Base-by-base conservation (phyloP, 2,888 invertebrate species). In the Neoitamus cyanurus region DNA sequence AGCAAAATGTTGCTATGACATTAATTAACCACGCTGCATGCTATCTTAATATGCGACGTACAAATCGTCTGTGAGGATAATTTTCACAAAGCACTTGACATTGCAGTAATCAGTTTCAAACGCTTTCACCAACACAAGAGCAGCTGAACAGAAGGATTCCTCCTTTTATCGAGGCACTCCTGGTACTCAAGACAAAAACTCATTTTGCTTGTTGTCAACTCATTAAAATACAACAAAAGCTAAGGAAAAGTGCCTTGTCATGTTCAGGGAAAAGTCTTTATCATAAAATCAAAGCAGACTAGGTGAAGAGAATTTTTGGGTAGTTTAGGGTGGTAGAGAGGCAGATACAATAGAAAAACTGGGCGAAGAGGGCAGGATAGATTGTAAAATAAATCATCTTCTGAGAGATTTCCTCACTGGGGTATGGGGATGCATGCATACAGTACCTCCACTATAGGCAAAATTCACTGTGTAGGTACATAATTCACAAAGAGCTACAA, bases 211-310 rank as follows among this genome's bases (percentile, higher is more conserved):
- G 42, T 75, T 46, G 75, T 75, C 75, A 75, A 75, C 75, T 75
- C 75, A 75, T 75, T 75, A 75, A 75, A 75, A 75, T 75, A 75
- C 75, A 75, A 75, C 75, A 75, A 75, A 75, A 75, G 75, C 42
- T 75, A 28, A 37, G 28, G 34, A 30, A 75, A 75, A 75, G 75
- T 75, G 42, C 75, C 75, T 75, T 75, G 75, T 75, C 75, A 42
- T 75, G 75, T 75, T 75, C 75, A 75, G 28, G 42, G 42, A 37
- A 42, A 42, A 42, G 75, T 37, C 75, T 75, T 75, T 75, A 75
- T 75, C 75, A 75, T 37, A 42, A 42, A 75, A 75, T 75, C 75
- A 75, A 75, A 75, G 75, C 15, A 75, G 75, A 75, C 13, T 75
- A 75, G 75, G 75, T 75, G 75, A 75, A 42, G 75, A 75, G 73